These are phyloP conservation scores for Bombycilla garrulus DNA, from an alignment of 2,113 vertebrate species.

Conservation along the genomic window DNA sequence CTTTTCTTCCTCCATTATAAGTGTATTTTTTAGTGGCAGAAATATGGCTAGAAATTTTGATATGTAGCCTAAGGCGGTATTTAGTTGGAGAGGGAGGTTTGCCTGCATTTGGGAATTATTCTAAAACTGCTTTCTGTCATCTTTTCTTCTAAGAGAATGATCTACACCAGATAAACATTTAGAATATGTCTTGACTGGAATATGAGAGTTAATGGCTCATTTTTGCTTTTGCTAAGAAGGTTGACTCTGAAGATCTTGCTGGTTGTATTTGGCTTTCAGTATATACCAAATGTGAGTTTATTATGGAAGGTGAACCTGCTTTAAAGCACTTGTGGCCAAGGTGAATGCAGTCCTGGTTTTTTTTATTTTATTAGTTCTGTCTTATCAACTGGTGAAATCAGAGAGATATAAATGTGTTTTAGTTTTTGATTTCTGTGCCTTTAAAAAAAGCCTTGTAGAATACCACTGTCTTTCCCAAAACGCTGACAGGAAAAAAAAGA, in stretches of 20 bases:
- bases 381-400: background rate
- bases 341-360: background rate
- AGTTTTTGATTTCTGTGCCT: background rate
- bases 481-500: background rate
- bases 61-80: background rate
- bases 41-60: background rate
- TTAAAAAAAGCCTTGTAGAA: background rate
- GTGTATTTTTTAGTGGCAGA: background rate
- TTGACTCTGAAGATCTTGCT: background rate
- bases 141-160: background rate
- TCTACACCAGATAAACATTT: background rate
- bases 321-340: background rate
- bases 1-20: background rate
- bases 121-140: background rate
- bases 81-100: background rate
- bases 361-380: background rate
- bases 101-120: background rate
- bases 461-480: background rate
- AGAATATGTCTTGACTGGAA: background rate
- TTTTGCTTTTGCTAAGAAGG: background rate
- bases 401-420: background rate
- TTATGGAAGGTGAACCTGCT: background rate
- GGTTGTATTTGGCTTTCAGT: background rate
- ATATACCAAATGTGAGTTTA: background rate
- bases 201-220: background rate